Percentiles rank a stretch among this genome's conserved stretches.
Evolutionary conservation across 2,797 vertebrate genomes (phyloP).

Genomic region (Coluber constrictor): DNA sequence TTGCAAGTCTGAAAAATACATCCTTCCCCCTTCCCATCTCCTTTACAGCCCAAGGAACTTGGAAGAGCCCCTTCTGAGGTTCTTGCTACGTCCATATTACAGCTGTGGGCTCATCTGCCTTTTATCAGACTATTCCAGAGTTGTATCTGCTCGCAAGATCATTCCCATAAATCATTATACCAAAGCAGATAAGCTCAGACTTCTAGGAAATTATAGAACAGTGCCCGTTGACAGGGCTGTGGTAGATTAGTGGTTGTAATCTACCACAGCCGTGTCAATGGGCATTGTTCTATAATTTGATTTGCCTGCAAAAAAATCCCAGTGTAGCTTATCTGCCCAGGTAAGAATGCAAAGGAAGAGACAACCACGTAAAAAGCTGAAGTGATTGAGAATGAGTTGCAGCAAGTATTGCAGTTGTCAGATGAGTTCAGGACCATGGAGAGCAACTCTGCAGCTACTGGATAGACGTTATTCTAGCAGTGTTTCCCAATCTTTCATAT

Average conservation of each 20-base stretch:
- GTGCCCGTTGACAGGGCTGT: background rate
- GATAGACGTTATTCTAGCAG: background rate
- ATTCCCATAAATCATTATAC: background rate
- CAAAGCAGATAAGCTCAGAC: background rate
- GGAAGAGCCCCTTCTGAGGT: background rate
- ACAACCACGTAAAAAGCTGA: background rate
- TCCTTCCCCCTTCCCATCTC: too few species aligned
- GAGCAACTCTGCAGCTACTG: background rate
- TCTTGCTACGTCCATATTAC: background rate
- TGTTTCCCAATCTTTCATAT: background rate
- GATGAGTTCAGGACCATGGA: background rate
- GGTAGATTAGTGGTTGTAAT: background rate
- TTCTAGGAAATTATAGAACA: too few species aligned
- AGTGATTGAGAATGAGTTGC: background rate
- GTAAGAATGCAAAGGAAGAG: background rate
- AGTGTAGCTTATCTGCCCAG: background rate
- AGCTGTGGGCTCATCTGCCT: background rate
- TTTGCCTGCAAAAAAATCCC: background rate
- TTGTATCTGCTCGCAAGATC: background rate
- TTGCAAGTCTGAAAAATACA: background rate
- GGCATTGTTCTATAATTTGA: background rate
- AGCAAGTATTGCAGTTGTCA: background rate
- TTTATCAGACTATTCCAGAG: background rate
- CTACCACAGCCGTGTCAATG: background rate
- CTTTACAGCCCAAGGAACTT: background rate